Evolutionary conservation across 2,797 vertebrate species (phyloP), one percentile per base, ranked within the genome.

Genomic region (Kryptopterus vitreolus): DNA sequence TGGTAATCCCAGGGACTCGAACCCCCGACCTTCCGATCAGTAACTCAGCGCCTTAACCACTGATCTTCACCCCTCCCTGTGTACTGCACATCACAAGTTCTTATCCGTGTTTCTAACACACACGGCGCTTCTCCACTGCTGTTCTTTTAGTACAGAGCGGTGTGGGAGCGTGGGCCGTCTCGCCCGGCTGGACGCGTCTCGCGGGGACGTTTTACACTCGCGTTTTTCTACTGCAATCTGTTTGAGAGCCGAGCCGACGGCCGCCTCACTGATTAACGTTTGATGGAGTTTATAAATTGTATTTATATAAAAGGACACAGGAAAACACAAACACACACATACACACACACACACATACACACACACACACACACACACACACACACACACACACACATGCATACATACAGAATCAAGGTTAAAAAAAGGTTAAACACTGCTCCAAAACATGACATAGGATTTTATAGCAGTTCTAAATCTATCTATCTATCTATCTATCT

Each of bases 241-340:
- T 16, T 69, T 9, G 16, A 20, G 66, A 7, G 16, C 46, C 20
- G 46, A 69, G 66, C 66, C 7, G 43, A 16, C 15, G 43, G 66
- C 6, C 24, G 15, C 15, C 46, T 50, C 16, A 4, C 43, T 69
- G 66, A 69, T 69, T 69, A 69, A 29, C 43, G 11, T 69, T 50
- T 69, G 66, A 69, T 50, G 43, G 46, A 69, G 66, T 69, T 69
- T 50, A 50, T 69, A 29, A 69, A 69, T 50, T 2, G 43, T 29
- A 69, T 69, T 69, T 50, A 69, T 50, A 48, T 18, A 48, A 69
- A 69, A 69, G 46, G 66, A 29, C 35, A 24, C 38, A 48, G 3
- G 16, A 10, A 11, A 18, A 11, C 7, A 52, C 7, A 52, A 13
- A 52, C 7, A 18, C 7, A 18, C 0, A 52, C 0, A 48, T 1